Percentiles rank a stretch among this genome's conserved stretches.
phyloP scores from a whole-genome alignment of 1,140 invertebrate genomes.

The Lepeophtheirus salmonis region DNA sequence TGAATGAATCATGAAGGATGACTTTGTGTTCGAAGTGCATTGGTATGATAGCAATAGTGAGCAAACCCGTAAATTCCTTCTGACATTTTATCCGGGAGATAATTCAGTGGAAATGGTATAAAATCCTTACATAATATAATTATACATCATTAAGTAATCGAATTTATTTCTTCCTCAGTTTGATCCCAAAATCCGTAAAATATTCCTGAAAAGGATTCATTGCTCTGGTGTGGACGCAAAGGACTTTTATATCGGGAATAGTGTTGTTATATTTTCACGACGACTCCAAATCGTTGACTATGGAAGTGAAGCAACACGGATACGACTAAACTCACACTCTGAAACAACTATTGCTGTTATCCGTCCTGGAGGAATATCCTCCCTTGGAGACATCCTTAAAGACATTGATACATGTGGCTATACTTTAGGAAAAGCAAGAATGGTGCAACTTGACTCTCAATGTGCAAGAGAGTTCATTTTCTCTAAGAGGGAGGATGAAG shows the following conservation, averaged over 20 bases:
- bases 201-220: slow-evolving; percentile 29
- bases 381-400: neutral
- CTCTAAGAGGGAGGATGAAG: neutral
- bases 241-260: slow-evolving; percentile 30
- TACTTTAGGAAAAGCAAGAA: neutral
- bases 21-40: slow-evolving; percentile 26
- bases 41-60: slow-evolving; percentile 30
- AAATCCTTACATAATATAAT: no score
- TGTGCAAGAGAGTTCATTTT: neutral
- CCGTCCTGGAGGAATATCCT: neutral
- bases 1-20: slow-evolving; percentile 23
- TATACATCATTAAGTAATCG: neutral
- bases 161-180: slow-evolving; percentile 21
- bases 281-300: slow-evolving; percentile 29
- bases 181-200: slow-evolving; percentile 27
- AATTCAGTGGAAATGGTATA: slow-evolving; percentile 29
- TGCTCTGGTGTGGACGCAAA: slow-evolving; percentile 24
- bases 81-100: slow-evolving; percentile 28
- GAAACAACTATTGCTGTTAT: slow-evolving; percentile 3
- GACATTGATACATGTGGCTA: neutral
- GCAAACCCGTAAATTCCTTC: slow-evolving; percentile 27
- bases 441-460: neutral
- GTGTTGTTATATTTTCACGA: slow-evolving; percentile 28
- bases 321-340: slow-evolving; percentile 3
- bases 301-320: slow-evolving; percentile 25